Percentiles rank a stretch among this genome's conserved stretches.
Conservation (phyloP, 2,113 vertebrate species). For the human (Homo sapiens) region GRCh38 chr12:38976001-38976500, state of each 20-base stretch:
- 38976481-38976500: background rate
- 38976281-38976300: background rate
- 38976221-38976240: conserved; percentile 1
- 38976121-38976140: background rate
- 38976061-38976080: background rate
- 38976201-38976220: background rate
- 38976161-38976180: background rate
- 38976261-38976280: background rate
- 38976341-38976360: background rate
- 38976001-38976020: background rate
- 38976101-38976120: background rate
- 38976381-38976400: background rate
- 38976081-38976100: background rate
- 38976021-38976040: background rate
- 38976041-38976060: background rate
- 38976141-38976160: background rate
- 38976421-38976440: background rate
- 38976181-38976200: background rate
- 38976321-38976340: background rate
- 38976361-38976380: background rate
- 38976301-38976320: background rate
- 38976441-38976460: background rate
- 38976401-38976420: background rate
- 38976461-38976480: background rate
- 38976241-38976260: background rate